A percentile compares a stretch with the other conserved stretches of the same genome.
Conservation (phyloP, 1,140 invertebrate genomes). For the Papilio glaucus region DNA sequence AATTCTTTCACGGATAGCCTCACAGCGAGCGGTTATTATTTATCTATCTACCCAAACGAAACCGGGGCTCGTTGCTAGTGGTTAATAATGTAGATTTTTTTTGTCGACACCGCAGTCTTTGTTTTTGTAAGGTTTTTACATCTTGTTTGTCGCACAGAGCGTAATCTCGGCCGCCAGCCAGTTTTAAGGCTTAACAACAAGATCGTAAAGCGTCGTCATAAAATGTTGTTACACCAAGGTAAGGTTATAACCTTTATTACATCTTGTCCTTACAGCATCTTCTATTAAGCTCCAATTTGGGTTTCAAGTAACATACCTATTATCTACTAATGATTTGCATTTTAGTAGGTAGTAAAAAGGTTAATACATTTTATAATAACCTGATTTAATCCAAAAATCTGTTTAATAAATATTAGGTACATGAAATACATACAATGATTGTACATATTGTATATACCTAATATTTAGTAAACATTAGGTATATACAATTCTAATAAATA, state of each 20-base stretch:
- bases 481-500: too few relatives aligned
- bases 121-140: background rate
- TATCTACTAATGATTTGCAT: background rate
- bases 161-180: background rate
- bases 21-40: too few relatives aligned
- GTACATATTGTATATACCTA: too few relatives aligned
- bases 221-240: slow-evolving; percentile 14
- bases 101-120: background rate
- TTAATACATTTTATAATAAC: too few relatives aligned
- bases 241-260: background rate
- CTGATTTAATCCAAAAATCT: too few relatives aligned
- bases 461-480: too few relatives aligned
- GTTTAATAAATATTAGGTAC: too few relatives aligned
- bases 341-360: background rate
- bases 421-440: too few relatives aligned
- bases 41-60: too few relatives aligned
- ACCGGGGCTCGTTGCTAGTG: too few relatives aligned
- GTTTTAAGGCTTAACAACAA: background rate
- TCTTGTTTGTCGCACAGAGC: slow-evolving; percentile 2
- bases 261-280: background rate
- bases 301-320: background rate
- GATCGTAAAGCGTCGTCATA: slow-evolving; percentile 7
- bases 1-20: too few relatives aligned
- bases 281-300: background rate
- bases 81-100: background rate